phyloP scores from a whole-genome alignment of 1,140 invertebrate genomes.

The Papilio dardanus region DNA sequence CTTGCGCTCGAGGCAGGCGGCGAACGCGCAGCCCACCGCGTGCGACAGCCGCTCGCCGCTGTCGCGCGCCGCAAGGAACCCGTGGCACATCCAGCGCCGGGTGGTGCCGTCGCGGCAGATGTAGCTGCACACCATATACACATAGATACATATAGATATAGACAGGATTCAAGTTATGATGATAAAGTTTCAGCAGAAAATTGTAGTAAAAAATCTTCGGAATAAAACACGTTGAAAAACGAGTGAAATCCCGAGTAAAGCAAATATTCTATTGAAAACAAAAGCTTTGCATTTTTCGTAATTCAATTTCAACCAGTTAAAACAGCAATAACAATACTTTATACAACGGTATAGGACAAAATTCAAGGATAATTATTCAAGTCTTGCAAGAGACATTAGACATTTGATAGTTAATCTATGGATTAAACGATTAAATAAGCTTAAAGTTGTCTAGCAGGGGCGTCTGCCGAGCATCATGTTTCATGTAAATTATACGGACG shows the following conservation, averaged over 20 bases:
- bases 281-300: too few relatives aligned
- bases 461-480: background rate
- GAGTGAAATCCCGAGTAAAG: too few relatives aligned
- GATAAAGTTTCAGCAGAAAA: background rate
- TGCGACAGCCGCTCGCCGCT: conserved; percentile 98
- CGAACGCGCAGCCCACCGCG: conserved; percentile 99
- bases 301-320: too few relatives aligned
- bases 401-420: background rate
- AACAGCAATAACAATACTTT: too few relatives aligned
- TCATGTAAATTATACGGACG: background rate
- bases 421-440: background rate
- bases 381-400: background rate
- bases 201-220: too few relatives aligned
- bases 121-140: conserved; percentile 74
- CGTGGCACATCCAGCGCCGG: conserved; percentile 99
- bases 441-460: background rate
- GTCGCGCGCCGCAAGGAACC: conserved; percentile 97
- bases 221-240: too few relatives aligned
- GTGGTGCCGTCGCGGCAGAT: conserved; percentile 85
- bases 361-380: background rate
- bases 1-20: conserved; percentile 98
- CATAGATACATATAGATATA: background rate
- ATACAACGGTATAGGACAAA: too few relatives aligned
- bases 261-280: too few relatives aligned
- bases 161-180: background rate